phyloP scores from a whole-genome alignment of 2,888 invertebrate species.

The Cryptophagus acutangulus region DNA sequence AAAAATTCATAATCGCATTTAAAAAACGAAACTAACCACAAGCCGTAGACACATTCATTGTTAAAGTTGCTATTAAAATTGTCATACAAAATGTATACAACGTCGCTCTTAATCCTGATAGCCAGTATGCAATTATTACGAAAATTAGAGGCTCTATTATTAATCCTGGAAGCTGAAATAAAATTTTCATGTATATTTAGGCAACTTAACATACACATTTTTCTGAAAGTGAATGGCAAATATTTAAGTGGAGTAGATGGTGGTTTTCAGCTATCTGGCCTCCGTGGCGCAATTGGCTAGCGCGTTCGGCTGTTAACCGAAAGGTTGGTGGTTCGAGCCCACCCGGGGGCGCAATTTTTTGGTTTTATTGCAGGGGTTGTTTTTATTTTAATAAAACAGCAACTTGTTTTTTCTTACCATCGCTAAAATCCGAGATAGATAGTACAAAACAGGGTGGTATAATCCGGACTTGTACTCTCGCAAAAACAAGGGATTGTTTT shows the following conservation, averaged over 20 bases:
- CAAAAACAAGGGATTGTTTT: constrained; percentile 71
- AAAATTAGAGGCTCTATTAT: constrained; percentile 79
- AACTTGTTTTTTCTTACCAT: constrained; percentile 56
- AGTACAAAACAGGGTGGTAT: constrained; percentile 76
- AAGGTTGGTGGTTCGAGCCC: constrained; percentile 98
- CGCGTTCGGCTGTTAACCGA: constrained; percentile 99
- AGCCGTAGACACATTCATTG: constrained; percentile 81
- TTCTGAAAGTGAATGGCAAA: too few relatives aligned
- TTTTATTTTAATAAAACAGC: not conserved
- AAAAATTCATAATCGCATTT: not conserved
- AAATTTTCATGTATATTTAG: constrained; percentile 9
- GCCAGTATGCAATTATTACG: constrained; percentile 77
- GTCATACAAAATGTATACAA: constrained; percentile 67
- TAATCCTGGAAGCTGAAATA: constrained; percentile 72
- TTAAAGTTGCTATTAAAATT: constrained; percentile 64
- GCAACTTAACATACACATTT: not conserved
- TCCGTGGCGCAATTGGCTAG: constrained; percentile 95
- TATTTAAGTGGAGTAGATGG: too few relatives aligned
- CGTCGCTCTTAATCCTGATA: constrained; percentile 71
- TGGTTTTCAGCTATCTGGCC: constrained; percentile 48
- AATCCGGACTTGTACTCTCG: constrained; percentile 79
- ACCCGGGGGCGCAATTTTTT: constrained; percentile 77
- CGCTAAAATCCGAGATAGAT: constrained; percentile 71
- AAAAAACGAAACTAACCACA: constrained; percentile 57
- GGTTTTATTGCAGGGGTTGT: too few relatives aligned